phyloP scores from a whole-genome alignment of 1,140 invertebrate species.

The Himalopsyche phryganea region DNA sequence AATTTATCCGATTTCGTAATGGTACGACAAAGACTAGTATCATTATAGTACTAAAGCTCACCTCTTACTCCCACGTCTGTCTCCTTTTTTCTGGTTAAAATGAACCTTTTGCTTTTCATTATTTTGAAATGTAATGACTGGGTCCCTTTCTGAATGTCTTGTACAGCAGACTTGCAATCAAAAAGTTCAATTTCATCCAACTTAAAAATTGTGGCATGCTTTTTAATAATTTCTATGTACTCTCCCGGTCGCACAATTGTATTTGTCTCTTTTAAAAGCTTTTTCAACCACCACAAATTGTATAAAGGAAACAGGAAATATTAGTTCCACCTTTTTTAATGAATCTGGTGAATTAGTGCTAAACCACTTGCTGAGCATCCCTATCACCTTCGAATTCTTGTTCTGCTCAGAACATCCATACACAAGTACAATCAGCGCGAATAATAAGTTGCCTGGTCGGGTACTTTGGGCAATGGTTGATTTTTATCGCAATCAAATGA shows the following conservation, averaged over 20 bases:
- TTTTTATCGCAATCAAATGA: too few species aligned
- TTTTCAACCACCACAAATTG: neutral
- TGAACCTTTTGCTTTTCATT: too few species aligned
- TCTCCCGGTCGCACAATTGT: neutral
- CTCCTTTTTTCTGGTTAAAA: too few species aligned
- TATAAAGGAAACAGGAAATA: conserved; percentile 3
- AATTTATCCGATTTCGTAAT: too few species aligned
- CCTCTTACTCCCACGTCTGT: too few species aligned
- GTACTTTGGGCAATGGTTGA: too few species aligned
- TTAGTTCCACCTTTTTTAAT: conserved; percentile 3
- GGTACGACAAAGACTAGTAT: too few species aligned
- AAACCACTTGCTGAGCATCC: conserved; percentile 1
- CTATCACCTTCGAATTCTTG: conserved; percentile 3
- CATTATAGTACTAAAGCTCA: too few species aligned
- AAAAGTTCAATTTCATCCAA: neutral
- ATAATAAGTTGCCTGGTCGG: too few species aligned
- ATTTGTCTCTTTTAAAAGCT: neutral
- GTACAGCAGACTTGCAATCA: neutral
- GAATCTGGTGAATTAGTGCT: neutral
- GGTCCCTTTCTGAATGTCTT: too few species aligned
- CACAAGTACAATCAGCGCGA: neutral
- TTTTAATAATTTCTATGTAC: neutral
- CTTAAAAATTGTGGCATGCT: conserved; percentile 4
- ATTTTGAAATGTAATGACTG: too few species aligned
- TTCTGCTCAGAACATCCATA: conserved; percentile 3